A percentile compares a stretch with the other conserved stretches of the same genome.
Evolutionary conservation across 1,140 invertebrate species (phyloP).

Genomic region (Pseudomyrmex dendroicus): DNA sequence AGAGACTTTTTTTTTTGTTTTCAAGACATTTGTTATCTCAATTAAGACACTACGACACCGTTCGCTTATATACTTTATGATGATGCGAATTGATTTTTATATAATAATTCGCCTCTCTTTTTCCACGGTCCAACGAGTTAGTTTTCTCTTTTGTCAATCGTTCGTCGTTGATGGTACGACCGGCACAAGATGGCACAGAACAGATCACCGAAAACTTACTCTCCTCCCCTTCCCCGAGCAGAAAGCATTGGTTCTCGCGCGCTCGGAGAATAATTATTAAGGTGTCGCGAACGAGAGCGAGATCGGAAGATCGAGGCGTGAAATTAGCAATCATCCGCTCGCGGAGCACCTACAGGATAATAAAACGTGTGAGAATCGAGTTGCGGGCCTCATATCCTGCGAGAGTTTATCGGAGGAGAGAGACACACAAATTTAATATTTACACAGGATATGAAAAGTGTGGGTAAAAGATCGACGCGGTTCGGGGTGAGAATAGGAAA

Average conservation of each 20-base stretch:
- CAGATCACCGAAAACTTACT: conserved; percentile 53
- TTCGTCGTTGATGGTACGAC: conserved; percentile 47
- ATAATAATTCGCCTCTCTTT: conserved; percentile 21
- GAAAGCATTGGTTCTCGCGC: background rate
- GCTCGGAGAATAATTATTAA: conserved; percentile 24
- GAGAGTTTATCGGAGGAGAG: conserved; percentile 37
- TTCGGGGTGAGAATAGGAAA: conserved; percentile 37
- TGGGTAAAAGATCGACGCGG: conserved; percentile 15
- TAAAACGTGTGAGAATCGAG: conserved; percentile 28
- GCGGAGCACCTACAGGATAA: background rate
- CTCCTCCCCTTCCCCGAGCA: background rate
- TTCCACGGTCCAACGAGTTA: conserved; percentile 61
- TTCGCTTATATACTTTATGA: conserved; percentile 10
- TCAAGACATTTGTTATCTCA: conserved; percentile 6
- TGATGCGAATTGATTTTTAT: conserved; percentile 16
- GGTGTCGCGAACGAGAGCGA: conserved; percentile 24
- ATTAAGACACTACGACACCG: conserved; percentile 9
- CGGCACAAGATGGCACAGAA: conserved; percentile 56
- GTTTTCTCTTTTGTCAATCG: conserved; percentile 61
- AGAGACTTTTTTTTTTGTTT: too few species aligned
- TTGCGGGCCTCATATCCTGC: conserved; percentile 2
- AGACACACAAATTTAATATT: conserved; percentile 57
- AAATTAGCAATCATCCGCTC: conserved; percentile 32
- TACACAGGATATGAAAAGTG: conserved; percentile 53
- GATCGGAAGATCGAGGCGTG: conserved; percentile 61